These are phyloP conservation scores for Avahi laniger DNA, from an alignment of 2,797 vertebrate species.

Conservation along the genomic window DNA sequence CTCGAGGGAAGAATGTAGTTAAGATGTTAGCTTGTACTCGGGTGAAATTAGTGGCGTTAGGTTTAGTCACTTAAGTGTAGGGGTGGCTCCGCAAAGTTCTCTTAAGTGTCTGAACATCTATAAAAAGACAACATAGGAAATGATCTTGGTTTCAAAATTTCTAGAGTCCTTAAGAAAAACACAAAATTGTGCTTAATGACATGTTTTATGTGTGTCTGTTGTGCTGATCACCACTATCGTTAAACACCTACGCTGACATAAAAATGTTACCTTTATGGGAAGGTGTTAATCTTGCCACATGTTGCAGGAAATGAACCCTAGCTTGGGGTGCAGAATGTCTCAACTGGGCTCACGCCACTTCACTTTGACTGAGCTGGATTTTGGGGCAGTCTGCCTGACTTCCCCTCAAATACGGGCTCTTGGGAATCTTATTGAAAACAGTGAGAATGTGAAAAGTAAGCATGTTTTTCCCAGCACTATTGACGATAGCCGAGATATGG, in stretches of 20 bases:
- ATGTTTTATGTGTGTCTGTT: too few species aligned
- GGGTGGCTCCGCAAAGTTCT: neutral
- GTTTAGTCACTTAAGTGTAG: neutral
- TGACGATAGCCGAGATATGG: neutral
- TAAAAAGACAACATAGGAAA: neutral
- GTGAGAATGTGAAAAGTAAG: neutral
- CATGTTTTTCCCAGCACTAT: neutral
- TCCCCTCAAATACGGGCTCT: neutral
- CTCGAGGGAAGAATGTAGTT: neutral
- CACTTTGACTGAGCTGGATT: neutral
- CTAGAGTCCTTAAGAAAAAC: neutral
- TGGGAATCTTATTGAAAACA: neutral
- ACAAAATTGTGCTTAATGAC: neutral
- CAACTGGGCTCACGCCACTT: neutral
- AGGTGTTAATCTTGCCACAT: neutral
- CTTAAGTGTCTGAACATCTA: neutral
- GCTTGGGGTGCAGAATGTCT: neutral
- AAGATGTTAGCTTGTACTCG: neutral
- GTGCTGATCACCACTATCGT: neutral
- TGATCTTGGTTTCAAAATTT: neutral
- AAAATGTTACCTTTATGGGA: neutral
- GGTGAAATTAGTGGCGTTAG: neutral
- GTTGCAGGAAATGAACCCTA: neutral
- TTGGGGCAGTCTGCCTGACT: neutral
- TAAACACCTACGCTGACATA: rapidly evolving